Evolutionary conservation across 2,888 invertebrate genomes (phyloP).

Genomic region (Spisula solida): DNA sequence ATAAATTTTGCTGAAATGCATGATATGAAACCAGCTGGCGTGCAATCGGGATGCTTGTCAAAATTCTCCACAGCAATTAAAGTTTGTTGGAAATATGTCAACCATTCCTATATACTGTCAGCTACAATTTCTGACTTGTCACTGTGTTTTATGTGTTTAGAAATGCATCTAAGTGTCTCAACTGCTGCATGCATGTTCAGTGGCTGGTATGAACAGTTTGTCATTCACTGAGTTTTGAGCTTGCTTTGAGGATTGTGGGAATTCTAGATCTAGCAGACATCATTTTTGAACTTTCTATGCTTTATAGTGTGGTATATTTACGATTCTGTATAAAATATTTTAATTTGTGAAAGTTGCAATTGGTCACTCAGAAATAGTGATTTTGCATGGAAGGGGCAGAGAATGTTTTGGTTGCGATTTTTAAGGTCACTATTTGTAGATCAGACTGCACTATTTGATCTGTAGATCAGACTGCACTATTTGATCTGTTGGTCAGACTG

Average conservation of each 20-base stretch:
- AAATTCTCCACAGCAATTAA: not conserved
- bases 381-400: no score
- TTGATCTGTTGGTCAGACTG: no score
- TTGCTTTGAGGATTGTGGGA: not conserved
- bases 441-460: no score
- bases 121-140: constrained; percentile 12
- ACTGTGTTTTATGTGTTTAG: not conserved
- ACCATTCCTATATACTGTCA: not conserved
- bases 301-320: not conserved
- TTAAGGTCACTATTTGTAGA: no score
- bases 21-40: not conserved
- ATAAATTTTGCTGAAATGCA: not conserved
- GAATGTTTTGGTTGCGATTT: no score
- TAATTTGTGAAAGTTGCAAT: no score
- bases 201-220: not conserved
- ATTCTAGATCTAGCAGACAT: not conserved
- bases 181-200: not conserved
- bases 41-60: not conserved
- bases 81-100: constrained; percentile 10
- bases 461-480: no score
- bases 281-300: not conserved
- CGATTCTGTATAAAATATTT: not conserved
- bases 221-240: not conserved
- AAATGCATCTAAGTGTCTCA: not conserved
- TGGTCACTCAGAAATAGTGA: no score